Base-by-base conservation (phyloP, 2,797 vertebrate genomes). In the Acanthopagrus latus region DNA sequence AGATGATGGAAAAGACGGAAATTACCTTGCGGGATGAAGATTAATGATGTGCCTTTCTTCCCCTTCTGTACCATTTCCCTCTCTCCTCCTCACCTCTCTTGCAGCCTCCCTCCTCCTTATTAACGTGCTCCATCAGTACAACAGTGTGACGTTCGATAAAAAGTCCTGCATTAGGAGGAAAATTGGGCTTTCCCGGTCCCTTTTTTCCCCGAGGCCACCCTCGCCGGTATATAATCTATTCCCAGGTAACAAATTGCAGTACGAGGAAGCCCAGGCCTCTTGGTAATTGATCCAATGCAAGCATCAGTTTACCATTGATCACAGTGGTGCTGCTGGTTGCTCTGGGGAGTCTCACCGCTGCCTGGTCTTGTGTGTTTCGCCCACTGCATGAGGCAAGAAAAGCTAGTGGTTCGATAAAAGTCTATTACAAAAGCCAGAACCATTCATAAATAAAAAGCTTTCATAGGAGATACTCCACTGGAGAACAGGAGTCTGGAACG, bases 231-330 rank as follows among this genome's bases (percentile, higher is more conserved):
- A 58, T 59, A 80, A 85, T 84, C 77, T 78, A 74, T 80, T 86
- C 78, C 57, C 29, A 81, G 64, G 76, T 80, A 88, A 83, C 75
- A 86, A 73, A 92, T 80, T 78, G 59, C 82, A 74, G 48, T 9
- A 69, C 7, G 29, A 85, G 71, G 54, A 81, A 73, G 62, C 77
- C 72, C 21, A 7, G 23, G 69, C 70, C 63, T 58, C 72, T 70
- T 63, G 52, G 71, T 88, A 90, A 89, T 86, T 78, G 84, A 88
- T 88, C 74, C 72, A 67, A 21, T 67, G 54, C 64, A 70, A 76
- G 79, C 58, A 82, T 89, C 84, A 64, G 72, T 88, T 89, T 88
- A 86, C 88, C 58, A 89, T 78, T 78, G 85, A 92, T 92, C 75
- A 80, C 47, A 51, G 27, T 47, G 38, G 38, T 83, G 60, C 68